Evolutionary conservation across 2,113 vertebrate species (phyloP).

Genomic region (Pungitius pungitius): DNA sequence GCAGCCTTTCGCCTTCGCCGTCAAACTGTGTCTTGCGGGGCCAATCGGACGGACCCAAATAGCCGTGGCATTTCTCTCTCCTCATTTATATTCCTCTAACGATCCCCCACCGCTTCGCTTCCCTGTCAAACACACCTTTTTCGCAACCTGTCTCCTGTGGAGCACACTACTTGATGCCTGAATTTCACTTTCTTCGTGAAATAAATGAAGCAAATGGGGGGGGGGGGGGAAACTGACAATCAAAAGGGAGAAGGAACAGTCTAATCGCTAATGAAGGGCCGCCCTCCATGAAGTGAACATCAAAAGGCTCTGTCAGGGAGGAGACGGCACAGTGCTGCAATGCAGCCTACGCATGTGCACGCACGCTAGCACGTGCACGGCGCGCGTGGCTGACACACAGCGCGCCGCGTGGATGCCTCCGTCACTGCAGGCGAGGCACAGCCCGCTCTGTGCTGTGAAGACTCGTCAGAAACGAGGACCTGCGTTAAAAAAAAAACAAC

Average conservation of each 20-base stretch:
- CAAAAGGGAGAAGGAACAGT: background rate
- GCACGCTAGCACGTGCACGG: background rate
- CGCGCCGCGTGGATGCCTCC: background rate
- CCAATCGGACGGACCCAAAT: slow-evolving; percentile 17
- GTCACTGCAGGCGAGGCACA: background rate
- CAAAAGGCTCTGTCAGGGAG: slow-evolving; percentile 2
- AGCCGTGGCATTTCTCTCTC: slow-evolving; percentile 24
- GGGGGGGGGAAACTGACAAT: too few relatives aligned
- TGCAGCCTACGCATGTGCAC: slow-evolving; percentile 26
- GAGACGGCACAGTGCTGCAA: slow-evolving; percentile 20
- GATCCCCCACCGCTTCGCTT: background rate
- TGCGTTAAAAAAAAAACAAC: background rate
- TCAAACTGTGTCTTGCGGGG: slow-evolving; percentile 25
- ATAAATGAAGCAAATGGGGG: background rate
- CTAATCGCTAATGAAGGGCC: background rate
- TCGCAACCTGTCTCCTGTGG: background rate
- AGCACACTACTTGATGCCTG: background rate
- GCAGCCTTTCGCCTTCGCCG: background rate
- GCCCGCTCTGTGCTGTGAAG: background rate
- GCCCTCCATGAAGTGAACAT: background rate
- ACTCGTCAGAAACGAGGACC: background rate
- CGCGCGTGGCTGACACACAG: background rate
- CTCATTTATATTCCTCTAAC: slow-evolving; percentile 23
- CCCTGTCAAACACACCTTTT: slow-evolving; percentile 1
- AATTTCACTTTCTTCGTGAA: background rate